Evolutionary conservation across 1,140 invertebrate species (phyloP).

Genomic region (Eulimnadia texana): DNA sequence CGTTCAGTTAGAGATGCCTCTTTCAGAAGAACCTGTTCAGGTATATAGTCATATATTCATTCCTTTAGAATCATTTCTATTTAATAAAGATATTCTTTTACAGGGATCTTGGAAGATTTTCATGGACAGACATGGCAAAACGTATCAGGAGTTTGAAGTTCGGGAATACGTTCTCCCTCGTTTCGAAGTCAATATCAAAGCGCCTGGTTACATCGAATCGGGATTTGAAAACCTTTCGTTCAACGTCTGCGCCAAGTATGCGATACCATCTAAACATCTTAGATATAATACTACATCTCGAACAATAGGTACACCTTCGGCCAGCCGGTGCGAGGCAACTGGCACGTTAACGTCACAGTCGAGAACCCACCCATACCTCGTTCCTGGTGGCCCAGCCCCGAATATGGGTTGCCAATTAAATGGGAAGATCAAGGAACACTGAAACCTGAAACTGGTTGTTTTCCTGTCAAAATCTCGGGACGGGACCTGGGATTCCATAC

Average conservation of each 20-base stretch:
- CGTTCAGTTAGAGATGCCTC: conserved; percentile 35
- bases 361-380: background rate
- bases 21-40: conserved; percentile 37
- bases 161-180: conserved; percentile 46
- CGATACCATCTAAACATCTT: conserved; percentile 32
- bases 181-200: conserved; percentile 45
- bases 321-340: conserved; percentile 20
- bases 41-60: conserved; percentile 30
- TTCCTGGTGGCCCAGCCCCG: background rate
- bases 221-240: conserved; percentile 31
- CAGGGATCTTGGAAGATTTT: conserved; percentile 42
- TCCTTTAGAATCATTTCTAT: background rate
- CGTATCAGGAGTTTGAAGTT: conserved; percentile 34
- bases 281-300: conserved; percentile 29
- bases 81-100: no score
- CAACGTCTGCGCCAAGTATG: conserved; percentile 43
- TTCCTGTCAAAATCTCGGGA: background rate
- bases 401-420: background rate
- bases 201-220: conserved; percentile 41
- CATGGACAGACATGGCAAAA: conserved; percentile 26
- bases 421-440: background rate
- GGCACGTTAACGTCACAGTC: conserved; percentile 7
- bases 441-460: conserved; percentile 4
- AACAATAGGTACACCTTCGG: conserved; percentile 23
- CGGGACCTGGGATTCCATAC: conserved; percentile 17